Base-by-base conservation (phyloP, 92 coral and sea anemone species). In the Zoanthus gigantus region DNA sequence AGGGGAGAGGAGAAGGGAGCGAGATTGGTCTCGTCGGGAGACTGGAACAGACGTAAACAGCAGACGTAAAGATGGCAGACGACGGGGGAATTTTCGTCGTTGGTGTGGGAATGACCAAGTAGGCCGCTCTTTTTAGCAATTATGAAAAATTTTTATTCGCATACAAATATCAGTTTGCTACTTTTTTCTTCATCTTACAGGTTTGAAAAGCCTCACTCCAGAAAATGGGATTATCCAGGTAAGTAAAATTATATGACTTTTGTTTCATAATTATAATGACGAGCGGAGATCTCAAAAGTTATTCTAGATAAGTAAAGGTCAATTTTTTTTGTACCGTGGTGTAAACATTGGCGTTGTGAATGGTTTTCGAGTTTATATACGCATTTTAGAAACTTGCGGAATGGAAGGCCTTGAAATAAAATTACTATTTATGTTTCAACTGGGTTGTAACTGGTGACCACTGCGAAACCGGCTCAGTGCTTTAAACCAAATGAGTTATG, bases 161-260 rank as follows among this genome's bases (percentile, higher is more conserved):
- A 63, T 69, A 2, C 4, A 66, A 29, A 5, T 6, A 66, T 46
- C 1, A 29, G 32, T 13, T 82, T 6, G 17, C 15, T 44, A 15
- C 13, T 66, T 14, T 12, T 16, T 15, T 23, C 42, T 34, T 1
- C 16, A 65, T 15, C 66, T 57, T 79, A 28, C 80, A 94, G 98
- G 93, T 94, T 94, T 89, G 98, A 94, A 74, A 94, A 92, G 90
- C 98, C 98, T 14, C 92, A 87, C 17, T 90, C 98, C 46, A 89
- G 88, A 84, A 86, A 90, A 66, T 94, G 98, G 98, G 98, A 92
- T 71, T 94, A 94, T 72, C 98, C 98, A 74, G 98, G 98, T 92
- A 45, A 48, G 90, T 63, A 7, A 50, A 50, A 50, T 50, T 34
- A 34, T 34, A 3, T 34, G 42, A 34, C 42, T 34, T 34, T 34